Percentiles rank a stretch among this genome's conserved stretches.
These are phyloP conservation scores for Copidosoma aretas DNA, from an alignment of 2,888 invertebrate species.

Conservation along the genomic window DNA sequence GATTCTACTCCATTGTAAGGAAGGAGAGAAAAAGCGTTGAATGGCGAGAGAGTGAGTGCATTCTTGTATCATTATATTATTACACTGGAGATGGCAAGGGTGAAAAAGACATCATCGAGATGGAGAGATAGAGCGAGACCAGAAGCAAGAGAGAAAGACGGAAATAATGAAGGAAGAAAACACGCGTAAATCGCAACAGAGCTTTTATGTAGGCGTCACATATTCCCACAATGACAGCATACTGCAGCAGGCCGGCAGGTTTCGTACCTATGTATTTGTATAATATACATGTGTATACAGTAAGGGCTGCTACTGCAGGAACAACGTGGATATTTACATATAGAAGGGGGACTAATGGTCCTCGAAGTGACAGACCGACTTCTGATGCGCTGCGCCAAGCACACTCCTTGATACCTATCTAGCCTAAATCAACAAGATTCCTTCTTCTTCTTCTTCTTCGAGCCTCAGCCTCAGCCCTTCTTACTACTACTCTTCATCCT, in stretches of 20 bases:
- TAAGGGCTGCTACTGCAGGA: too few species aligned
- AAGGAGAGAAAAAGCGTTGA: neutral
- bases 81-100: neutral
- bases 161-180: constrained; percentile 1
- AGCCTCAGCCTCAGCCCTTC: neutral
- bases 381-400: constrained; percentile 45
- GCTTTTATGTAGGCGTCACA: too few species aligned
- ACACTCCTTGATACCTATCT: constrained; percentile 59
- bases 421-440: constrained; percentile 60
- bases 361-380: constrained; percentile 60
- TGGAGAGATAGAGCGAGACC: neutral
- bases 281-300: too few species aligned
- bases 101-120: neutral
- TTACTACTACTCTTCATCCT: too few species aligned
- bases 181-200: constrained; percentile 20
- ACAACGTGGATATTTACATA: too few species aligned
- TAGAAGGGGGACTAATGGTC: constrained; percentile 58
- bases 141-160: neutral
- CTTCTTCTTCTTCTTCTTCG: neutral
- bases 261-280: too few species aligned
- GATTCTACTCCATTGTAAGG: neutral
- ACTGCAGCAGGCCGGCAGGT: too few species aligned
- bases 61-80: too few species aligned
- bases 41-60: too few species aligned
- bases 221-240: too few species aligned